phyloP scores from a whole-genome alignment of 2,113 vertebrate genomes.

The Syrrhaptes paradoxus region DNA sequence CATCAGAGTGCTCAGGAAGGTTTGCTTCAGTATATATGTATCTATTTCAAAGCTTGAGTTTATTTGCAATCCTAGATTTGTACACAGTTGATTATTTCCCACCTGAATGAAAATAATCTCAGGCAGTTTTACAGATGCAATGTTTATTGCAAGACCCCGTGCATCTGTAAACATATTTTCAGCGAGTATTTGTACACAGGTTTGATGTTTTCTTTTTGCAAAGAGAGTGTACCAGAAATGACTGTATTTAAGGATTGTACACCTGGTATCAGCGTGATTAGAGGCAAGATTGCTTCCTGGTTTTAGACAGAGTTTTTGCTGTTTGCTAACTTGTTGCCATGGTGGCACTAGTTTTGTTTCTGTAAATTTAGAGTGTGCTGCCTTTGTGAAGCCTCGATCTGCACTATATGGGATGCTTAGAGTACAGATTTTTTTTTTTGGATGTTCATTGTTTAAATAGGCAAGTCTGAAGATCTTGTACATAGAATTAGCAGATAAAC shows the following conservation, averaged over 20 bases:
- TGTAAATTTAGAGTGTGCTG: background rate
- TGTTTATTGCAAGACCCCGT: background rate
- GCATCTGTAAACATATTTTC: background rate
- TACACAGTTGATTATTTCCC: background rate
- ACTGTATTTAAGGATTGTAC: background rate
- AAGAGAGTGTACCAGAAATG: background rate
- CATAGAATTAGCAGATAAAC: accelerated
- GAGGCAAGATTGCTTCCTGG: background rate
- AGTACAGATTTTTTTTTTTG: background rate
- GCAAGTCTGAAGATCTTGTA: background rate
- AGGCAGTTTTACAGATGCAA: background rate
- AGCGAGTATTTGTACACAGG: background rate
- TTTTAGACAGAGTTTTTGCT: background rate
- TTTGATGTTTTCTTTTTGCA: background rate
- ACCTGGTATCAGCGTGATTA: background rate
- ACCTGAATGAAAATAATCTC: background rate
- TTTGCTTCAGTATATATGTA: background rate
- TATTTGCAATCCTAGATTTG: background rate
- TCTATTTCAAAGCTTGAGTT: background rate
- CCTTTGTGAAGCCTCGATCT: background rate
- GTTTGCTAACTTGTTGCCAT: background rate
- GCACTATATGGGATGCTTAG: background rate
- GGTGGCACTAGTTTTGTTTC: background rate
- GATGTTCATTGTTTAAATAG: background rate
- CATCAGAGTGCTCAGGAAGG: background rate